These are phyloP conservation scores for Cephus runcator DNA, from an alignment of 2,888 invertebrate genomes.

Conservation along the genomic window DNA sequence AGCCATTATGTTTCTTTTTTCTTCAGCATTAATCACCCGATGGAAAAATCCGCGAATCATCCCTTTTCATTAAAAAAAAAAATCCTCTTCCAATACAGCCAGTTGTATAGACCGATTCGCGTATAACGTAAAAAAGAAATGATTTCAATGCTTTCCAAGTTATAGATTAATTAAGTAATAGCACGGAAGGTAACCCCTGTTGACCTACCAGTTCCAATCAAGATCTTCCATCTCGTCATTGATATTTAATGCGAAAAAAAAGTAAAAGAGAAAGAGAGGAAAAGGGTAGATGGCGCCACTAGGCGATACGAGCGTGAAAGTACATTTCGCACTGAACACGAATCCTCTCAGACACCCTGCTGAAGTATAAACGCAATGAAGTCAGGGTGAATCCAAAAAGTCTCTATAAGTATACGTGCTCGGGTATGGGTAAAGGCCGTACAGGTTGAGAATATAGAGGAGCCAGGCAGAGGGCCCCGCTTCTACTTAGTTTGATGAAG, in stretches of 20 bases:
- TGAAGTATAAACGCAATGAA: background rate
- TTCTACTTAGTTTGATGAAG: conserved; percentile 34
- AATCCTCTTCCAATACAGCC: background rate
- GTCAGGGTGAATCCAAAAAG: background rate
- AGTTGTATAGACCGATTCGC: background rate
- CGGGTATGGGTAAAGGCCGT: background rate
- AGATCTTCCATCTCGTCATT: background rate
- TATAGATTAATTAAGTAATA: background rate
- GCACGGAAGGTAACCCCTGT: background rate
- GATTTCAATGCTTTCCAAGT: background rate
- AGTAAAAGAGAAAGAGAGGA: background rate
- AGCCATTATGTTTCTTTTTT: background rate
- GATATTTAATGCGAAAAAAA: background rate
- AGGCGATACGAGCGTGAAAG: background rate
- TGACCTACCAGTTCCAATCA: background rate
- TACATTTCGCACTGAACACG: background rate
- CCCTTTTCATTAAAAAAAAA: background rate
- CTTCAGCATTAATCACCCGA: background rate
- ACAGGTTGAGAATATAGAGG: background rate
- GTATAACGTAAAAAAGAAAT: background rate
- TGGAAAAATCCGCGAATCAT: background rate
- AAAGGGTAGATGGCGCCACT: background rate
- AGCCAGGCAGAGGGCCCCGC: background rate
- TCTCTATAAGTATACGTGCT: background rate
- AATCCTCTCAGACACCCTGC: background rate